A percentile compares a stretch with the other conserved stretches of the same genome.
phyloP scores from a whole-genome alignment of 2,797 vertebrate genomes.

The Xerus rutilus region DNA sequence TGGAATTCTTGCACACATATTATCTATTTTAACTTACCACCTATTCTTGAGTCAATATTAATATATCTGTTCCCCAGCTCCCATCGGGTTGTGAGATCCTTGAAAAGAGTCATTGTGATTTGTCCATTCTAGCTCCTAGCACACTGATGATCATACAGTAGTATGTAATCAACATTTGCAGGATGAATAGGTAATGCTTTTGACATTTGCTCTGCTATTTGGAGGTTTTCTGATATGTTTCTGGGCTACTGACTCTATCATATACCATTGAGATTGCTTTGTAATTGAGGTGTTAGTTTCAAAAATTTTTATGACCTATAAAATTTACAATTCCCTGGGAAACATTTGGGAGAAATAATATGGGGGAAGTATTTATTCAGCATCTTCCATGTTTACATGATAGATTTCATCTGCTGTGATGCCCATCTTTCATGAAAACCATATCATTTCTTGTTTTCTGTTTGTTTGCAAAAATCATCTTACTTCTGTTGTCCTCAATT shows the following conservation, averaged over 20 bases:
- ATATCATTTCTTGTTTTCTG: not conserved
- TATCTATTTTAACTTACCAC: not conserved
- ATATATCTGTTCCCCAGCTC: not conserved
- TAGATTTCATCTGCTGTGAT: slow-evolving; percentile 20
- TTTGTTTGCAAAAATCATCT: slow-evolving; percentile 72
- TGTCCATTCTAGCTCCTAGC: not conserved
- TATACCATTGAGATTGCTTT: slow-evolving; percentile 37
- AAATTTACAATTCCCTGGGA: slow-evolving; percentile 60
- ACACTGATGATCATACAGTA: not conserved
- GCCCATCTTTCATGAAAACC: not conserved
- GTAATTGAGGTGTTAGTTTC: slow-evolving; percentile 49
- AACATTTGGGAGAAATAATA: slow-evolving; percentile 49
- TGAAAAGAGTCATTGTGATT: not conserved
- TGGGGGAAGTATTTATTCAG: slow-evolving; percentile 36
- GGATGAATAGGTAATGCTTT: not conserved
- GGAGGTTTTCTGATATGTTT: slow-evolving; percentile 2
- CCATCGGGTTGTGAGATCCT: not conserved
- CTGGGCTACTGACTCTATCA: slow-evolving; percentile 30
- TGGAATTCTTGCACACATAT: not conserved
- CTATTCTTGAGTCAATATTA: not conserved
- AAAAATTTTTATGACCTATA: slow-evolving; percentile 54
- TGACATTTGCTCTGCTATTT: not conserved
- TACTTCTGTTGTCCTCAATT: slow-evolving; percentile 20
- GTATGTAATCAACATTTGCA: not conserved
- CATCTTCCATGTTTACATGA: slow-evolving; percentile 23